Percentiles rank a stretch among this genome's conserved stretches.
phyloP scores from a whole-genome alignment of 2,888 invertebrate species.

The Pristionchus japonicus region DNA sequence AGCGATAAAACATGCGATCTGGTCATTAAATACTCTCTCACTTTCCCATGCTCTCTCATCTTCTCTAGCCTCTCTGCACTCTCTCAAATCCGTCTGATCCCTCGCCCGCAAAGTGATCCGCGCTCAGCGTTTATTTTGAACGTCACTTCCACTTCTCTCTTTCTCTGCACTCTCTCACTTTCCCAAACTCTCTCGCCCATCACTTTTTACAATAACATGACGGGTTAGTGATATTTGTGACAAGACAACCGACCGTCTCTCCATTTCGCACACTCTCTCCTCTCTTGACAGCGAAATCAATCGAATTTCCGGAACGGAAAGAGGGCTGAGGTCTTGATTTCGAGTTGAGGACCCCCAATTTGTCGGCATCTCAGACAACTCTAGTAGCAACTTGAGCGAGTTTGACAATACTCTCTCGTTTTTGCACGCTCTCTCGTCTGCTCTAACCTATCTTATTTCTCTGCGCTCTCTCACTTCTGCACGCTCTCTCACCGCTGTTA shows the following conservation, averaged over 20 bases:
- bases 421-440: conserved; percentile 5
- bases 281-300: neutral
- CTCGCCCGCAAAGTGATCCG: conserved; percentile 42
- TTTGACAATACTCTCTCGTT: neutral
- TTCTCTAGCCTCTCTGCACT: conserved; percentile 43
- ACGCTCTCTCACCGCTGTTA: conserved; percentile 2
- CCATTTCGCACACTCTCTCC: neutral
- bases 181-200: conserved; percentile 32
- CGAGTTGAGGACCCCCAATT: neutral
- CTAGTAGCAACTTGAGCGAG: neutral
- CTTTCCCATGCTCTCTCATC: neutral
- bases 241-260: neutral
- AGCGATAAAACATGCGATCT: conserved; percentile 11
- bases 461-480: conserved; percentile 11
- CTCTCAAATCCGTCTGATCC: conserved; percentile 39
- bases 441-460: conserved; percentile 5
- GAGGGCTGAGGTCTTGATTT: neutral
- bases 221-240: neutral
- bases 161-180: conserved; percentile 39
- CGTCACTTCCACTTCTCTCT: conserved; percentile 13
- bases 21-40: neutral
- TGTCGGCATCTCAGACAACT: neutral
- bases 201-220: conserved; percentile 6
- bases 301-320: neutral
- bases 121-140: conserved; percentile 45